phyloP scores from a whole-genome alignment of 2,113 vertebrate genomes.

The Benitochromis conjunctus region DNA sequence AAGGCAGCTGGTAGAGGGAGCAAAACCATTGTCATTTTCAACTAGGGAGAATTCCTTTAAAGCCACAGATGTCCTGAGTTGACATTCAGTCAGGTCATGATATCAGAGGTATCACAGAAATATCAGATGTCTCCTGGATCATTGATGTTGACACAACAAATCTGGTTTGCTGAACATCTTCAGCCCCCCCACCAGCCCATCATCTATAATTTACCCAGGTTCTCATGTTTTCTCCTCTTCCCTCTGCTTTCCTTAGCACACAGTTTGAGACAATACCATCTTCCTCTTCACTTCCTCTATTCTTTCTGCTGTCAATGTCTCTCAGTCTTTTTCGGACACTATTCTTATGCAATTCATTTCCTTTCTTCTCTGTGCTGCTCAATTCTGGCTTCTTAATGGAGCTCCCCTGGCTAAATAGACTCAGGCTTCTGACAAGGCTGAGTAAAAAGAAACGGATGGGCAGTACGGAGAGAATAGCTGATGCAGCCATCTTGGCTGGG shows the following conservation, averaged over 20 bases:
- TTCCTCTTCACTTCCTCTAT: constrained; percentile 13
- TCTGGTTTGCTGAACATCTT: constrained; percentile 3
- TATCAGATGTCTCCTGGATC: background rate
- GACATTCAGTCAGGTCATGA: background rate
- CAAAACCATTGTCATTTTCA: constrained; percentile 2
- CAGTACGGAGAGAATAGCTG: constrained; percentile 63
- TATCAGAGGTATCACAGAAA: background rate
- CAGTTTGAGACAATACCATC: background rate
- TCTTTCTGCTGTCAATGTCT: constrained; percentile 14
- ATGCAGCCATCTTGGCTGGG: constrained; percentile 62
- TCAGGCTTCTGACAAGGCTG: constrained; percentile 50
- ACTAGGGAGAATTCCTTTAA: background rate
- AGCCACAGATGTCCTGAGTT: background rate
- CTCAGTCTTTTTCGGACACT: constrained; percentile 17
- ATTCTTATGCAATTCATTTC: constrained; percentile 39
- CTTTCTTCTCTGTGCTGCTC: constrained; percentile 7
- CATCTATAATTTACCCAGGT: background rate
- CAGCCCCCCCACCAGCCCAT: background rate
- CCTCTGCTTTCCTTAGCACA: background rate
- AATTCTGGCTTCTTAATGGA: constrained; percentile 59
- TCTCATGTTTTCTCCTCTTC: background rate
- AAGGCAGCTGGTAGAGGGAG: constrained; percentile 9
- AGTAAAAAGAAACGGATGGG: constrained; percentile 53
- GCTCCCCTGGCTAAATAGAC: constrained; percentile 62
- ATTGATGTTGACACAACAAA: background rate